Base-by-base conservation (phyloP, 2,113 vertebrate species). In the Nansenia antarctica region DNA sequence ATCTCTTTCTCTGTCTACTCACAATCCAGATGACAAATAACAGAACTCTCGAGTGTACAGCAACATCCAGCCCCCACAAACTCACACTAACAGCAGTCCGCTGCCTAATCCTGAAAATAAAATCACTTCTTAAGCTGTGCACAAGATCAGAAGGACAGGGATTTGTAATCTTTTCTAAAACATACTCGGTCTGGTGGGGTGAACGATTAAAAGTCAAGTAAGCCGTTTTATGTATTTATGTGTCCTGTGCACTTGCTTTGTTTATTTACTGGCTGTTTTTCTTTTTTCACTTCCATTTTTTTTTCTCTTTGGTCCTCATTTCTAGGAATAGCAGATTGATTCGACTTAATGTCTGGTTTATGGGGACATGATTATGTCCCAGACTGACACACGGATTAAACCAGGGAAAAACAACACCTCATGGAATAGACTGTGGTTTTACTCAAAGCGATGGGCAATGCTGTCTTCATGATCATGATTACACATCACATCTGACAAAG, bases 1-100 rank as follows among this genome's bases (percentile, higher is more conserved):
- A 91, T 91, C 88, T 92, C 83, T n/a, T n/a, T n/a, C n/a, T n/a
- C n/a, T n/a, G n/a, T 87, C 70, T 71, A 49, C 14, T 30, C 71
- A 39, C 64, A n/a, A n/a, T 64, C 66, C 65, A 3, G 8, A 65
- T 64, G 72, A 64, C 64, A 62, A 73, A 78, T 76, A 73, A 76
- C 70, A 64, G 64, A n/a, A n/a, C n/a, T n/a, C n/a, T n/a, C n/a
- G 49, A 52, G 59, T 45, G 62, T 62, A 65, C 74, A 42, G 67
- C 76, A 76, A 55, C 55, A 29, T 45, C 55, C 52, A 35, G 53
- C 32, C 67, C 68, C 61, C 45, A 58, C n/a, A n/a, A n/a, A n/a
- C 9, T 47, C 30, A 20, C 54, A 65, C 22, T 69, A 71, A 71
- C 60, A 70, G 49, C 70, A 47, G 71, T 60, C 26, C 9, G 30